phyloP scores from a whole-genome alignment of 2,797 vertebrate species.

The Podarcis siculus region DNA sequence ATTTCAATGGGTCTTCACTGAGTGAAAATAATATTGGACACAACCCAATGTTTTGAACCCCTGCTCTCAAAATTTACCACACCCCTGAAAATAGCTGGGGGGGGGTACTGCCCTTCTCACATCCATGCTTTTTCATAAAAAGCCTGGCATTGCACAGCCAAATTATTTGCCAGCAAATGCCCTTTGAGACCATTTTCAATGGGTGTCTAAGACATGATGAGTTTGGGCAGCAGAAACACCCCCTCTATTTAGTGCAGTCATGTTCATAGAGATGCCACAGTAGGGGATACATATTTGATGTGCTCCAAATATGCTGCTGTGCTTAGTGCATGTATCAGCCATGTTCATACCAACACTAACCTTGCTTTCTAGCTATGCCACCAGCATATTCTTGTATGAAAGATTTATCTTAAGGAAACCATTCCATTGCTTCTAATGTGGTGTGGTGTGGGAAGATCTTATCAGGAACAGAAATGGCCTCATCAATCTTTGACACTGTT shows the following conservation, averaged over 20 bases:
- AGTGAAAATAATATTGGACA: too few species aligned
- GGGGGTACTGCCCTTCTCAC: background rate
- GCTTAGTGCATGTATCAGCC: fast-evolving
- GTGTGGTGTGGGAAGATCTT: background rate
- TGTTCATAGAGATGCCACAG: background rate
- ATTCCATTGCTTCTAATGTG: background rate
- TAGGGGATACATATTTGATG: background rate
- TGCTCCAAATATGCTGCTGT: background rate
- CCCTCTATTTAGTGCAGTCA: background rate
- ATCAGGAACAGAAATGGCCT: background rate
- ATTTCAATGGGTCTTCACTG: too few species aligned
- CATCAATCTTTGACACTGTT: background rate
- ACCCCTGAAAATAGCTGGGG: background rate
- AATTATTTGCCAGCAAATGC: background rate
- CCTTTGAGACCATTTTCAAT: background rate
- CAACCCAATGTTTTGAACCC: too few species aligned
- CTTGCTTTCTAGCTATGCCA: conserved; percentile 6
- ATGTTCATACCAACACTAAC: background rate
- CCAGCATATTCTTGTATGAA: background rate
- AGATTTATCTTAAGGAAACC: background rate
- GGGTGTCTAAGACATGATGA: background rate
- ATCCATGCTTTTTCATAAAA: background rate
- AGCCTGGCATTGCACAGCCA: background rate
- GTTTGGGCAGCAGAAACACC: background rate
- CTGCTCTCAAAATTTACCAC: too few species aligned